A percentile compares a stretch with the other conserved stretches of the same genome.
These are phyloP conservation scores for Protodeltote pygarga DNA, from an alignment of 2,888 invertebrate genomes.

Conservation along the genomic window DNA sequence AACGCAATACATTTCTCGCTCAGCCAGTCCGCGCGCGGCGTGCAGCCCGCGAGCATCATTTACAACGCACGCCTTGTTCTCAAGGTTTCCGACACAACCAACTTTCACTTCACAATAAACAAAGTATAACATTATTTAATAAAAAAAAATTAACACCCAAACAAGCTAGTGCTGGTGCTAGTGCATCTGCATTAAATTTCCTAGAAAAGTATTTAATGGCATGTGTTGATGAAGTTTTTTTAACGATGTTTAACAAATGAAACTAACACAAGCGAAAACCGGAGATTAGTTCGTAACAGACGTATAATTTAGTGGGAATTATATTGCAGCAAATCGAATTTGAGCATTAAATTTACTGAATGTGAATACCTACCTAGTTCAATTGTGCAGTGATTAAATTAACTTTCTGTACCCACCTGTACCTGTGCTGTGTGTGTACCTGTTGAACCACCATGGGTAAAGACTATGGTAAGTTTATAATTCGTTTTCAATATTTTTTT, in stretches of 20 bases:
- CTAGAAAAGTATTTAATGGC: constrained; percentile 27
- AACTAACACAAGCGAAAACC: constrained; percentile 29
- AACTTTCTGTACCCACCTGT: too few relatives aligned
- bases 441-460: constrained; percentile 63
- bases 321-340: constrained; percentile 18
- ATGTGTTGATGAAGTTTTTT: constrained; percentile 29
- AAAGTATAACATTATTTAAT: constrained; percentile 36
- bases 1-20: neutral
- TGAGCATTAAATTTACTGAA: constrained; percentile 33
- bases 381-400: constrained; percentile 41
- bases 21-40: constrained; percentile 34
- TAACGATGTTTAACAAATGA: constrained; percentile 35
- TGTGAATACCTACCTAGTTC: too few relatives aligned
- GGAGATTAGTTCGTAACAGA: constrained; percentile 29
- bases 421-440: too few relatives aligned
- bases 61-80: constrained; percentile 3
- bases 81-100: constrained; percentile 33
- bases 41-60: constrained; percentile 19
- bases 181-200: too few relatives aligned
- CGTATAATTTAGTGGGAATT: too few relatives aligned
- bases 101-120: constrained; percentile 46
- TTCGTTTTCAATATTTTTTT: too few relatives aligned
- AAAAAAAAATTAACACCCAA: too few relatives aligned
- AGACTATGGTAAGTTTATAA: constrained; percentile 70
- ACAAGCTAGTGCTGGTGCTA: too few relatives aligned